A percentile compares a stretch with the other conserved stretches of the same genome.
Conservation (phyloP, 2,888 invertebrate species). For the Neoscelio sp. region DNA sequence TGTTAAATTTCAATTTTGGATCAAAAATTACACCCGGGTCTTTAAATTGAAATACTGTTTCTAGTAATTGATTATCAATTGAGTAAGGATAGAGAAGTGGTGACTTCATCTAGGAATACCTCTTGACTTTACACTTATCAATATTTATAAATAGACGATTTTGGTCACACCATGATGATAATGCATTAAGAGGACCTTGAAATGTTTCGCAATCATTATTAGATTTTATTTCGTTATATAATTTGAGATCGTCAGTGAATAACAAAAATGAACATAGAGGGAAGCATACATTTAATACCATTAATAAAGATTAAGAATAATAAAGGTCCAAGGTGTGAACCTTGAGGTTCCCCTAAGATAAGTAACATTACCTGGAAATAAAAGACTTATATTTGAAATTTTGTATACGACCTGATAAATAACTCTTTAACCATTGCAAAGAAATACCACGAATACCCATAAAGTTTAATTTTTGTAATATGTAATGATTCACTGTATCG, state of each 20-base stretch:
- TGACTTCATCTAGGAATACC: neutral
- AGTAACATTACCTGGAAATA: too few relatives aligned
- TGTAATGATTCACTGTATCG: too few relatives aligned
- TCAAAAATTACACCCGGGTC: slow-evolving; percentile 1
- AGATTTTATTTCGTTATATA: neutral
- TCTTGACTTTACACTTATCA: neutral
- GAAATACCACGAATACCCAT: too few relatives aligned
- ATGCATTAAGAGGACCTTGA: neutral
- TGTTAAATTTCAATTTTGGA: neutral
- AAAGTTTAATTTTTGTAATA: too few relatives aligned
- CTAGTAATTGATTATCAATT: neutral
- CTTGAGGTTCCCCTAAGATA: too few relatives aligned
- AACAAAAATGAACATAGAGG: neutral
- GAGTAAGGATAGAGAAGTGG: neutral
- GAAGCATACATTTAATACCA: neutral
- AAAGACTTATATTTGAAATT: too few relatives aligned
- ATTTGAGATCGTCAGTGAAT: slow-evolving; percentile 2
- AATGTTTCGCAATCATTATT: neutral
- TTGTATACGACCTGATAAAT: too few relatives aligned
- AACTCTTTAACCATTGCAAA: too few relatives aligned
- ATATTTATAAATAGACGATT: neutral
- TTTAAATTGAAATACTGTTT: neutral
- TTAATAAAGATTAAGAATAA: slow-evolving; percentile 4
- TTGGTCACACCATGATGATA: neutral
- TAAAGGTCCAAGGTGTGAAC: neutral